phyloP scores from a whole-genome alignment of 1,140 invertebrate genomes.

The Papilio machaon region DNA sequence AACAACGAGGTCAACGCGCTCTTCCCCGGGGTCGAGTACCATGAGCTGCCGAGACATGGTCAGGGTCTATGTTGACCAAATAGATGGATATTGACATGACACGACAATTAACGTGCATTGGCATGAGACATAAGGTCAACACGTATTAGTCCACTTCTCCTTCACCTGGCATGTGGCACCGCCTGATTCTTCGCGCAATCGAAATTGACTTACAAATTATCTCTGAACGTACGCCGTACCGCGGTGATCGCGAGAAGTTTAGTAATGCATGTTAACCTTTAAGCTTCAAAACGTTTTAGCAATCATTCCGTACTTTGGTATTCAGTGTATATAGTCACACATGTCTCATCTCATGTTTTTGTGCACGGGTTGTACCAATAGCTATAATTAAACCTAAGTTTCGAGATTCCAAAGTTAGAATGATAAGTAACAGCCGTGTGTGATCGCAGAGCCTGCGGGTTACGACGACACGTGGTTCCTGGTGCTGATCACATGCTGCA shows the following conservation, averaged over 20 bases:
- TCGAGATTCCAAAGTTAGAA: not conserved
- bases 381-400: not conserved
- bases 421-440: not conserved
- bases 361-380: not conserved
- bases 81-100: not conserved
- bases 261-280: no score
- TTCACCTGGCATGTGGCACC: no score
- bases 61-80: slow-evolving; percentile 37
- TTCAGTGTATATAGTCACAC: not conserved
- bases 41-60: slow-evolving; percentile 89
- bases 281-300: no score
- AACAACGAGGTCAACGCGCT: slow-evolving; percentile 76
- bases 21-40: slow-evolving; percentile 86
- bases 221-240: no score
- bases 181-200: no score
- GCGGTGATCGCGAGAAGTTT: no score
- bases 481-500: slow-evolving; percentile 89
- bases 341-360: not conserved
- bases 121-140: no score
- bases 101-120: no score
- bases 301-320: no score
- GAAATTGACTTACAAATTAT: no score
- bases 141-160: no score
- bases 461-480: slow-evolving; percentile 92
- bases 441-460: slow-evolving; percentile 78